Base-by-base conservation (phyloP, 2,888 invertebrate genomes). In the Hypomecis punctinalis region DNA sequence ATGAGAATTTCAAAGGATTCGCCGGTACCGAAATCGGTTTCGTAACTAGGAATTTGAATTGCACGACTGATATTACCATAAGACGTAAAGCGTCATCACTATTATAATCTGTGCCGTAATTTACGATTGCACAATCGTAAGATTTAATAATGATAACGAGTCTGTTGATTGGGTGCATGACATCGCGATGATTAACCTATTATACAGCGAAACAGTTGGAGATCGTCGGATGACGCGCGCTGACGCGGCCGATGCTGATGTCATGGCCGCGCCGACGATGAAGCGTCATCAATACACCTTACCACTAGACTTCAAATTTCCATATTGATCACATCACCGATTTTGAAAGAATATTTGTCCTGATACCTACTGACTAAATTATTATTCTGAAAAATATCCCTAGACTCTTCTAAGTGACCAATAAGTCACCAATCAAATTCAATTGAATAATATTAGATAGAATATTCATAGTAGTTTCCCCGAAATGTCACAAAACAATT, bases 161-260 rank as follows among this genome's bases (percentile, higher is more conserved):
- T 77, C 71, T 60, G 71, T 81, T 84, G 83, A 86, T 87, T 84
- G 82, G 77, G 70, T 78, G 77, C 79, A 80, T 82, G 84, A 84
- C 81, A 84, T 79, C 73, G 78, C 69, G 77, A 83, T 86, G 87
- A 88, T 85, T 86, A 83, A 83, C 81, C 77, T 77, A 79, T 78
- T 77, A 76, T 76, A 76, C 70, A 71, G 76, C 75, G 79, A 79
- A 80, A 81, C 83, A 75, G 81, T 78, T 76, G 73, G 79, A 83
- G 83, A 85, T 79, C 76, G 79, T 81, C 75, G 78, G 72, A 84
- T 91, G 91, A 91, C 90, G 91, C 80, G 80, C 61, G 67, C 68
- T 88, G 89, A 91, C 91, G 90, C 82, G 79, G 76, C 62, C 74
- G 72, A 66, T 80, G 83, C 76, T 91, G 90, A 92, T 90, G 91